Percentiles rank a stretch among this genome's conserved stretches.
Conservation (phyloP, 2,888 invertebrate genomes). For the Vandiemenella viatica region DNA sequence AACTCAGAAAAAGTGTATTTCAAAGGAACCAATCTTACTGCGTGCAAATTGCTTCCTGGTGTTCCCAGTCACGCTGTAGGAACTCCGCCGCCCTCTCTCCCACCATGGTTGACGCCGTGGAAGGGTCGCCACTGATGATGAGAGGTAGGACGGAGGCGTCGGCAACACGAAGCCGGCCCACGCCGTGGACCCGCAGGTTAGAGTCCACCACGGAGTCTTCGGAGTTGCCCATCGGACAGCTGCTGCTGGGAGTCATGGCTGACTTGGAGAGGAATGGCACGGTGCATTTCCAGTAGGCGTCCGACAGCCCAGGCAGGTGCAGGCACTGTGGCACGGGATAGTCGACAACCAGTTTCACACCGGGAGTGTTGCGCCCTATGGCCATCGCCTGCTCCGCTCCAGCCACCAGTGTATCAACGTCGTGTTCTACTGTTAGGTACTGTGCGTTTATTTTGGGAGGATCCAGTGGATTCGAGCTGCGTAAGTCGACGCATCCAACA, state of each 20-base stretch:
- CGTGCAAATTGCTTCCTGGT: too few species aligned
- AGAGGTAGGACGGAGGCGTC: background rate
- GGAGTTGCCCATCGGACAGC: background rate
- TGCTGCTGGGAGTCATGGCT: background rate
- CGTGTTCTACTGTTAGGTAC: conserved; percentile 41
- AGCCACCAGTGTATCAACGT: conserved; percentile 35
- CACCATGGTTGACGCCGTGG: background rate
- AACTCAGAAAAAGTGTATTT: too few species aligned
- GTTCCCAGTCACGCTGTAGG: background rate
- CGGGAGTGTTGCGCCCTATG: conserved; percentile 17
- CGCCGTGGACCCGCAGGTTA: background rate
- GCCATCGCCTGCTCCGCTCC: conserved; percentile 31
- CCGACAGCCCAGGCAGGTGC: background rate
- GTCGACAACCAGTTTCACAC: background rate
- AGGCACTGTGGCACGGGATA: background rate
- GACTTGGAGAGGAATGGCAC: background rate
- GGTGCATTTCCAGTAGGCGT: background rate
- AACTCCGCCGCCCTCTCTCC: background rate
- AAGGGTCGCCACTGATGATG: background rate
- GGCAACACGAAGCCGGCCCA: background rate
- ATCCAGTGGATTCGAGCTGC: conserved; percentile 37
- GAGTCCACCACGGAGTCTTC: background rate
- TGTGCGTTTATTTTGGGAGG: conserved; percentile 45
- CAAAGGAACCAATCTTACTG: too few species aligned
- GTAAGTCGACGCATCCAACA: conserved; percentile 38